Conservation (phyloP, 2,113 vertebrate genomes). For the Motacilla tschutschensis region DNA sequence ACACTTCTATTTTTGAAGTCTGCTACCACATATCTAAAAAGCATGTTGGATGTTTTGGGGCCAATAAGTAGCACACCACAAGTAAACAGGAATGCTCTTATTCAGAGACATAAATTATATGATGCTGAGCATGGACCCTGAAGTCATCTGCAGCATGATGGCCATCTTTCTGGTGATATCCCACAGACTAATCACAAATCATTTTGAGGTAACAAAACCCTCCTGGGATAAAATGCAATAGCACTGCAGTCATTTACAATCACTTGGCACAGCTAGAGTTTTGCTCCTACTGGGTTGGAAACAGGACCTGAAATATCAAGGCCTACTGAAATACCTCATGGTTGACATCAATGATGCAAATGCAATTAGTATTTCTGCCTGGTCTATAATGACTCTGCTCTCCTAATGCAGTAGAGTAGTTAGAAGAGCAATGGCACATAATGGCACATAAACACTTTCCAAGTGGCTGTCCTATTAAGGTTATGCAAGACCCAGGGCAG, state of each 20-base stretch:
- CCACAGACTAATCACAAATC: background rate
- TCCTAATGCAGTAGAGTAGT: background rate
- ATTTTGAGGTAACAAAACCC: background rate
- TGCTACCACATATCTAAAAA: background rate
- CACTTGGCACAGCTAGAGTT: background rate
- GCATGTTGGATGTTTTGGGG: background rate
- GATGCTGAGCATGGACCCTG: background rate
- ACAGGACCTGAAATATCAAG: background rate
- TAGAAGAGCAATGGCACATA: slow-evolving; percentile 3
- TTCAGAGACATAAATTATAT: background rate
- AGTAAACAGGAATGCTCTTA: background rate
- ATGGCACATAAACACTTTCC: background rate
- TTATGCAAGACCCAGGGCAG: slow-evolving; percentile 36
- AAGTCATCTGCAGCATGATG: background rate
- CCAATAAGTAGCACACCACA: background rate
- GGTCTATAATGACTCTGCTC: background rate
- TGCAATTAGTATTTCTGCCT: background rate
- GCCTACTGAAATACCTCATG: background rate
- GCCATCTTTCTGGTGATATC: background rate
- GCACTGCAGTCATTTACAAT: background rate
- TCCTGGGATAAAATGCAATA: background rate
- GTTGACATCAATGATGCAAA: background rate
- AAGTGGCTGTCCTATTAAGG: slow-evolving; percentile 26
- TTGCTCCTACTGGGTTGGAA: background rate
- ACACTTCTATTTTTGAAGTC: background rate